Evolutionary conservation across 2,888 invertebrate species (phyloP), one percentile per base, ranked within the genome.

Genomic region (Emmelina monodactyla): DNA sequence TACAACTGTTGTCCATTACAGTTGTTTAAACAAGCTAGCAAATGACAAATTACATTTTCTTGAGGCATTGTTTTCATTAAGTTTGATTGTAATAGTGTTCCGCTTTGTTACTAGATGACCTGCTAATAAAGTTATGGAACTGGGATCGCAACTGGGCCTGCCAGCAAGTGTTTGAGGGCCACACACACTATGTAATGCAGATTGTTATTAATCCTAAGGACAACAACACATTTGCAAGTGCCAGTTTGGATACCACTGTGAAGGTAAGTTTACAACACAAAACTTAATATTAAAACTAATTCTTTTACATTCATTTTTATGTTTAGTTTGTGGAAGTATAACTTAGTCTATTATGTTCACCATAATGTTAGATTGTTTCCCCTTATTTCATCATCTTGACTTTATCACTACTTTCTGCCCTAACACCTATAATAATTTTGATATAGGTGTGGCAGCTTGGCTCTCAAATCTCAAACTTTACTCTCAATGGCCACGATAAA

Each of bases 181-280:
- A 99, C 78, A 94, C 96, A 0, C 99, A 99, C 70, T 99, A 99
- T 60, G 97, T 99, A 1, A 99, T 99, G 99, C 98, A 99, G 72
- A 92, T 99, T 50, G 97, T 97, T 1, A 92, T 99, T 56, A 99
- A 99, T 73, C 99, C 99, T 0, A 99, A 99, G 68, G 99, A 99
- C 63, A 99, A 98, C 72, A 99, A 99, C 70, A 98, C 98, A 25
- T 99, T 99, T 73, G 99, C 98, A 10, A 97, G 96, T 53, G 99
- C 97, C n/a, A 98, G 98, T 28, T 83, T 99, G 28, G 99, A 99
- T 71, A 87, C 96, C 44, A 97, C 97, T 0, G 89, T 99, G 14
- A 99, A 99, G 85, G 75, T 73, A 47, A 41, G 41, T 41, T n/a
- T 7, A 25, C n/a, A n/a, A n/a, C n/a, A n/a, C n/a, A n/a, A n/a